Evolutionary conservation across 1,140 invertebrate species (phyloP), one percentile per base, ranked within the genome.

Genomic region (Dolichoris vasculosae): DNA sequence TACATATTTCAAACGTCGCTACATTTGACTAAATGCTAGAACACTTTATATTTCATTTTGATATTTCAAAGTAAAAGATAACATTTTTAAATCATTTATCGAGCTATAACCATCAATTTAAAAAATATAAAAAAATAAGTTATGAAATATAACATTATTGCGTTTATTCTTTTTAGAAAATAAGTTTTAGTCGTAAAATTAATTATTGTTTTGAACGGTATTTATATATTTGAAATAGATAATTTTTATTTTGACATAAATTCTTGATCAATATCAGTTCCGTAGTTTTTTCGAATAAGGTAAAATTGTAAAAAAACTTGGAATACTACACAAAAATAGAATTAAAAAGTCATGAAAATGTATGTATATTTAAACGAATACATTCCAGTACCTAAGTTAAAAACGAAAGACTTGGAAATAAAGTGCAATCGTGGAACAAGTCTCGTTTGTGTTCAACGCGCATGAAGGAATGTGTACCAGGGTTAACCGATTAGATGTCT

Each of bases 401-500:
- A 48, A 13, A 7, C 6, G 46, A 30, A 35, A 51, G 51, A 20
- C 51, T 13, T 32, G 20, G 35, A 40, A 78, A 51, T 20, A 48
- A 59, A 30, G 40, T 6, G 38, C 35, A 59, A 80, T 38, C 23
- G 9, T 26, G 26, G 26, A 80, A 80, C 78, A 80, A 80, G 78
- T 64, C 20, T 80, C 78, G 35, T 80, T 80, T 26, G 35, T 80
- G 59, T 80, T 67, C 0, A 46, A 30, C n/a, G 26, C 40, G 26
- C 78, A 80, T 40, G 59, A 64, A 80, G 38, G 59, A 63, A 43
- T 64, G 55, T 23, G 38, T 35, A 80, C 35, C 23, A 46, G 35
- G 26, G 59, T 30, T 38, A 80, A 67, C 26, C 59, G 40, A 80
- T 80, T 64, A 59, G 78, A 38, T 59, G 38, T 23, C 51, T 59